Percentiles rank a stretch among this genome's conserved stretches.
Evolutionary conservation across 2,113 vertebrate genomes (phyloP).

Genomic region (Lamprologus speciosus): DNA sequence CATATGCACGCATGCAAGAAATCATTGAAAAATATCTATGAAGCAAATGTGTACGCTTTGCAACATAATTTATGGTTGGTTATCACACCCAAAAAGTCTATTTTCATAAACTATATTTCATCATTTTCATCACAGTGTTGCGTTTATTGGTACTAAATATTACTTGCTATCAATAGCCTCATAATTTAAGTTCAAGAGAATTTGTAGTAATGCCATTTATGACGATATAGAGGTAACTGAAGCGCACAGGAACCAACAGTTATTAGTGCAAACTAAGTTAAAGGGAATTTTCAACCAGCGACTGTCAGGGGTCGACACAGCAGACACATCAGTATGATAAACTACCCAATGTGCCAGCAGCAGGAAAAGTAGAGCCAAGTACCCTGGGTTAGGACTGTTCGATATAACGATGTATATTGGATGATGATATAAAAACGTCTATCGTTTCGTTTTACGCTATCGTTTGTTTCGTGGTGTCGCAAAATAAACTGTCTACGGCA

Average conservation of each 20-base stretch:
- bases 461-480: background rate
- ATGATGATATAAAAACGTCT: accelerated
- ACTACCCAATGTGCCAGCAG: background rate
- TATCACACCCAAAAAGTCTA: background rate
- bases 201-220: background rate
- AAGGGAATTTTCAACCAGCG: background rate
- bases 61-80: background rate
- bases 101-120: background rate
- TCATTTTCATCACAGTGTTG: background rate
- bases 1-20: background rate
- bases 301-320: background rate
- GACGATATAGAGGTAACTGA: background rate
- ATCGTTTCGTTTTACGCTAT: accelerated
- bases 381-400: background rate
- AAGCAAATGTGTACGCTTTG: background rate
- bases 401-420: accelerated
- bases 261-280: background rate
- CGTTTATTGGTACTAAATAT: background rate
- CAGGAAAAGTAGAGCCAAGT: background rate
- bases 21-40: accelerated
- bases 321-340: background rate
- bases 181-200: background rate
- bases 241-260: accelerated
- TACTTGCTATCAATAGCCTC: background rate
- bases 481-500: accelerated